Evolutionary conservation across 2,888 invertebrate genomes (phyloP).

Genomic region (Labia minor): DNA sequence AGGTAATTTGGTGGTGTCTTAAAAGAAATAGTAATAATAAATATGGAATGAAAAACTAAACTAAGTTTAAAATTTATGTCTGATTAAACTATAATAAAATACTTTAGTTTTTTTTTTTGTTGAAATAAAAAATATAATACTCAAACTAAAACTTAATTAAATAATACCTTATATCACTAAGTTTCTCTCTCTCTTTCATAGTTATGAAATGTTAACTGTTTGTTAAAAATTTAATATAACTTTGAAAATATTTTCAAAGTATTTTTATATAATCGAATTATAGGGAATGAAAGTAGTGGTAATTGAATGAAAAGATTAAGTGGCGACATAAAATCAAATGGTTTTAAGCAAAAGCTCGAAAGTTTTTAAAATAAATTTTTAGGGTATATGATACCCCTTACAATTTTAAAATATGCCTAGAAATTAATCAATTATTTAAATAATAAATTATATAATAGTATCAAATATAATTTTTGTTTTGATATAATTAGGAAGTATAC

Average conservation of each 20-base stretch:
- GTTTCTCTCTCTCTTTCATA: constrained; percentile 1
- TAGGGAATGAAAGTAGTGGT: not conserved
- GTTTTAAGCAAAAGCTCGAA: not conserved
- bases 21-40: constrained; percentile 7
- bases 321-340: no score
- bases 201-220: not conserved
- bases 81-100: constrained; percentile 3
- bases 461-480: no score
- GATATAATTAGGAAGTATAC: no score
- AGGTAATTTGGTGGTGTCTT: not conserved
- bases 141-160: constrained; percentile 13
- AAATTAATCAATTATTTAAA: not conserved
- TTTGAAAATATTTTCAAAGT: not conserved
- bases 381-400: not conserved
- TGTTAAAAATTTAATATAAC: not conserved
- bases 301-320: not conserved
- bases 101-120: not conserved
- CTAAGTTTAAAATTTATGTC: not conserved
- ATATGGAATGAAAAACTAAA: not conserved
- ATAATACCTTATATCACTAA: constrained; percentile 7
- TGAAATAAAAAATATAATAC: constrained; percentile 5
- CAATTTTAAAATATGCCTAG: not conserved
- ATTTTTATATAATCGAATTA: not conserved
- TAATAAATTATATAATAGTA: not conserved
- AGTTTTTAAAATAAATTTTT: not conserved